Evolutionary conservation across 2,888 invertebrate genomes (phyloP).

Genomic region (Protonemura montana): DNA sequence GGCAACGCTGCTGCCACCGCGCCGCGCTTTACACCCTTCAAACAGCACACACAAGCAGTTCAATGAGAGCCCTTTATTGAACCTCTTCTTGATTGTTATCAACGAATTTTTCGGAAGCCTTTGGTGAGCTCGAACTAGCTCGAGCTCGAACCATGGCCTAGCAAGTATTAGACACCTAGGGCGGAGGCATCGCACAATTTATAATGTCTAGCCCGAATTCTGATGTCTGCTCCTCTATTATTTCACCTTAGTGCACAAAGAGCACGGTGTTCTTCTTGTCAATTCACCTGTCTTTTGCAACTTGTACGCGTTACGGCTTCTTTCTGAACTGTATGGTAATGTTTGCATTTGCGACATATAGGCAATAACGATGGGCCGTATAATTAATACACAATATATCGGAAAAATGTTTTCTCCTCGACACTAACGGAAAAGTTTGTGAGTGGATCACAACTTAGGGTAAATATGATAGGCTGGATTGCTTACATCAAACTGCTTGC

Average conservation of each 20-base stretch:
- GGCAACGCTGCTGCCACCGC: neutral
- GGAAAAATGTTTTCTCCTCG: neutral
- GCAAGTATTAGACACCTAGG: neutral
- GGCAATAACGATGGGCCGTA: neutral
- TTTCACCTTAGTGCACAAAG: neutral
- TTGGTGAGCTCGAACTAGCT: neutral
- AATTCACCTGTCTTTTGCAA: neutral
- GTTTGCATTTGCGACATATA: neutral
- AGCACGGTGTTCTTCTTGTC: neutral
- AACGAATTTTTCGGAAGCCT: neutral
- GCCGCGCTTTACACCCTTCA: neutral
- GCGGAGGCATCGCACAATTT: neutral
- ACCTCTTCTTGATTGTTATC: constrained; percentile 24
- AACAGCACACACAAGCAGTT: constrained; percentile 35
- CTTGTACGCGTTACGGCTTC: neutral
- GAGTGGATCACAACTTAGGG: neutral
- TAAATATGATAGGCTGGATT: neutral
- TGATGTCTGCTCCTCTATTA: neutral
- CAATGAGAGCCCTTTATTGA: constrained; percentile 21
- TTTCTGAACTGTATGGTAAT: neutral
- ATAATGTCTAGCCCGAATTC: neutral
- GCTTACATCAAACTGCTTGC: neutral
- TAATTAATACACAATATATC: neutral
- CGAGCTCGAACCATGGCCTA: neutral
- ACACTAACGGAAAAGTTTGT: neutral